Percentiles rank a stretch among this genome's conserved stretches.
phyloP scores from a whole-genome alignment of 2,113 vertebrate species.

The Crotophaga sulcirostris region DNA sequence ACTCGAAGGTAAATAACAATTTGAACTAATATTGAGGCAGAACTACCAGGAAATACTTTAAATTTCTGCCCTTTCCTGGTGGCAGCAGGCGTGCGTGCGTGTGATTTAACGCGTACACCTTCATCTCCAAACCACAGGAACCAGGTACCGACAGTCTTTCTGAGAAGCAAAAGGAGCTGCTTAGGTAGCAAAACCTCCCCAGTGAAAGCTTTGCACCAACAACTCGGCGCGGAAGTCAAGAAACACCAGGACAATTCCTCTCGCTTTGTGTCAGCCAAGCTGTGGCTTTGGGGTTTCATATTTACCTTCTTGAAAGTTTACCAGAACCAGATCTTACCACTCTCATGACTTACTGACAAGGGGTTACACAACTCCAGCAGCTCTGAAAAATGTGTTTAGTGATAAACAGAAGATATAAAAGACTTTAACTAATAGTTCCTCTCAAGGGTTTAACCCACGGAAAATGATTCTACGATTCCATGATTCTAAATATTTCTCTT shows the following conservation, averaged over 20 bases:
- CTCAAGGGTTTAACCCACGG: not conserved
- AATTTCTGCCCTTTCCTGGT: not conserved
- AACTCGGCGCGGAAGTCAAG: not conserved
- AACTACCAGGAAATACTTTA: not conserved
- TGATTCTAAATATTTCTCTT: not conserved
- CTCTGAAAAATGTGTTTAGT: not conserved
- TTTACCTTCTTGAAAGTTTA: not conserved
- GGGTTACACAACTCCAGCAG: not conserved
- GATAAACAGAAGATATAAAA: not conserved
- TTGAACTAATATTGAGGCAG: not conserved
- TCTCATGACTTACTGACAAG: not conserved
- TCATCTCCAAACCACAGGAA: not conserved
- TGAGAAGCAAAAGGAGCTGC: not conserved
- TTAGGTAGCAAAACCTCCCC: not conserved
- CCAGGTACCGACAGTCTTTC: not conserved
- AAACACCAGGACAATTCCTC: not conserved
- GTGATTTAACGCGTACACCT: not conserved
- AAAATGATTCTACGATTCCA: not conserved
- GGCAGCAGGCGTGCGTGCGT: not conserved
- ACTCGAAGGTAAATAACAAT: not conserved
- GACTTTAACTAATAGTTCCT: not conserved
- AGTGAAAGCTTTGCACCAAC: not conserved
- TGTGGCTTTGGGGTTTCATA: not conserved
- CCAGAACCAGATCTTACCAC: not conserved
- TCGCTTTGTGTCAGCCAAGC: not conserved